These are phyloP conservation scores for Thera britannica DNA, from an alignment of 2,888 invertebrate species.

Conservation along the genomic window DNA sequence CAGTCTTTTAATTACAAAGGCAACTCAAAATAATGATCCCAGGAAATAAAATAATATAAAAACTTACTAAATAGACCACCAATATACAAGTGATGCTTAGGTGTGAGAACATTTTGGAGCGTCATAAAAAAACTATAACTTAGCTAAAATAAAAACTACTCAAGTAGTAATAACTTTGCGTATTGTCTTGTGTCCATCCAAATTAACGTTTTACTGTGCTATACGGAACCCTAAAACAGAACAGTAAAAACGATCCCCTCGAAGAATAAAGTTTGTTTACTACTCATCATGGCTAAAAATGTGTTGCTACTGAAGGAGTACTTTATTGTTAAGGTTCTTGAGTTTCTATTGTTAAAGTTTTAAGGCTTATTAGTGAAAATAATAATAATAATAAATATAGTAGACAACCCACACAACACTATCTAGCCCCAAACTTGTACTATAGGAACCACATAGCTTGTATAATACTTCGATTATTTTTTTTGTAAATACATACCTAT, in stretches of 20 bases:
- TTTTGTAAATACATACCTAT: too few species aligned
- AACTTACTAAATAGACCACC: too few species aligned
- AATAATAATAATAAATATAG: too few species aligned
- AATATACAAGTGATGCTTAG: too few species aligned
- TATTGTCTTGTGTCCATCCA: not conserved
- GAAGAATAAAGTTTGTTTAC: slow-evolving; percentile 70
- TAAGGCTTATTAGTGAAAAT: slow-evolving; percentile 31
- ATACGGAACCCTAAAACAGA: slow-evolving; percentile 53
- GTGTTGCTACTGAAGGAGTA: slow-evolving; percentile 59
- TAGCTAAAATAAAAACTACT: not conserved
- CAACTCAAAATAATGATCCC: too few species aligned
- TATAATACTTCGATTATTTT: too few species aligned
- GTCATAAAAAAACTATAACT: too few species aligned
- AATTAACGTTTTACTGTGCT: slow-evolving; percentile 2
- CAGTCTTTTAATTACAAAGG: not conserved
- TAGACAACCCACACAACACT: too few species aligned
- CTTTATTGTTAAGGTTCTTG: slow-evolving; percentile 51
- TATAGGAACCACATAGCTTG: too few species aligned
- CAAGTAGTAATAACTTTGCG: not conserved
- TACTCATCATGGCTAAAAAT: slow-evolving; percentile 77
- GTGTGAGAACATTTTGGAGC: too few species aligned
- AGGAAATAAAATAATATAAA: too few species aligned
- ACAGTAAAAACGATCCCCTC: slow-evolving; percentile 65
- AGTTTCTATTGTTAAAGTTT: slow-evolving; percentile 47
- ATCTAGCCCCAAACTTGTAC: too few species aligned